phyloP scores from a whole-genome alignment of 2,888 invertebrate genomes.

The Diadromus collaris region DNA sequence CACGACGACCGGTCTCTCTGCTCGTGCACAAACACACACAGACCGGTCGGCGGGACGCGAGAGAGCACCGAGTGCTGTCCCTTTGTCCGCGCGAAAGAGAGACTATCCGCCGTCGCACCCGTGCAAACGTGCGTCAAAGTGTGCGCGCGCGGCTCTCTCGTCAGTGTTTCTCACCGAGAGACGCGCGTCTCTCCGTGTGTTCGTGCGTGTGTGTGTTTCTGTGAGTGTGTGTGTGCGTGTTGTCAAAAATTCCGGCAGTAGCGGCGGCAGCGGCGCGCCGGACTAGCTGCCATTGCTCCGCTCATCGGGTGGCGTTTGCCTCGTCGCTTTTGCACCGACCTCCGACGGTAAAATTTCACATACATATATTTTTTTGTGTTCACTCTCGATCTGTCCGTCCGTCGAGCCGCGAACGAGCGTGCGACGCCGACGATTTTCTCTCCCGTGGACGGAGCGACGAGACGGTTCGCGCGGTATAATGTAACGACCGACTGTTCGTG shows the following conservation, averaged over 20 bases:
- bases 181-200: conserved; percentile 50
- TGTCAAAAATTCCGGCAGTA: conserved; percentile 75
- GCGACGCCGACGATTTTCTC: neutral
- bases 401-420: neutral
- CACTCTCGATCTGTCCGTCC: too few species aligned
- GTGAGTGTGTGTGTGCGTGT: conserved; percentile 66
- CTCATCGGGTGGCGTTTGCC: conserved; percentile 63
- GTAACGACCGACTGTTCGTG: neutral
- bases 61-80: conserved; percentile 43
- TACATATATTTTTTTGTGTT: neutral
- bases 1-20: conserved; percentile 57
- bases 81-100: conserved; percentile 59
- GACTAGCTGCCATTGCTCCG: conserved; percentile 74
- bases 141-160: conserved; percentile 42
- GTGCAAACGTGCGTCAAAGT: conserved; percentile 54
- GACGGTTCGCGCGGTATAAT: too few species aligned
- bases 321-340: conserved; percentile 39
- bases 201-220: conserved; percentile 63
- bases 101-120: conserved; percentile 57
- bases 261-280: conserved; percentile 68
- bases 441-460: too few species aligned
- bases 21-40: too few species aligned
- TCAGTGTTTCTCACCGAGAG: conserved; percentile 23
- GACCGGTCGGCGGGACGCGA: conserved; percentile 49
- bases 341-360: conserved; percentile 11